Base-by-base conservation (phyloP, 2,797 vertebrate species). In the Remorina albescens region DNA sequence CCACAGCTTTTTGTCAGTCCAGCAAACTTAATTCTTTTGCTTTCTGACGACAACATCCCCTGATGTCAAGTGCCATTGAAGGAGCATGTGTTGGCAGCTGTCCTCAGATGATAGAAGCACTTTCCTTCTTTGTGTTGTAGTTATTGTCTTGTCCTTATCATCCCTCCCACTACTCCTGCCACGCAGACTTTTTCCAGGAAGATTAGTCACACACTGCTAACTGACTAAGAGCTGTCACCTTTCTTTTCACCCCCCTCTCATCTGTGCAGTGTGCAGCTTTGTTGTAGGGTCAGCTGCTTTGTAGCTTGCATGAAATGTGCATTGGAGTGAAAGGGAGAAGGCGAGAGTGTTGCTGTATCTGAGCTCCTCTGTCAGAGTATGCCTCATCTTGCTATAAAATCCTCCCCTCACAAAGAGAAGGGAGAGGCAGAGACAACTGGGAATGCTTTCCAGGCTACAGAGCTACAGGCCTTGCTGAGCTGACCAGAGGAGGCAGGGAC, bases 231-330 rank as follows among this genome's bases (percentile, higher is more conserved):
- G 83, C 88, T 89, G 88, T 87, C 89, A 81, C 80, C 80, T 90
- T 87, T 85, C 56, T 71, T 68, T 74, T 80, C 82, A 83, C 76
- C 80, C 71, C 55, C 47, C 77, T 86, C 78, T 82, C 70, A 75
- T 86, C 78, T 70, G 80, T 84, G 86, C 77, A 62, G 79, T 79
- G 76, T 86, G 85, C 74, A 55, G 87, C 82, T 86, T 87, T 84
- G 86, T 81, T 82, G 76, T 86, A 80, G 89, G 89, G 86, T 92
- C 90, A 90, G 88, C 88, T 87, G 86, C 82, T 88, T 90, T 86
- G 84, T 81, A 74, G 88, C 81, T 76, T 62, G 82, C 81, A 82
- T 47, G 41, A 71, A 83, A 81, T 60, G 67, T 84, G 81, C 83
- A 79, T 56, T 67, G 71, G 76, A 81, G 86, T 86, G 83, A 87